Conservation (phyloP, 2,113 vertebrate species). For the Drymodes brunneopygia region DNA sequence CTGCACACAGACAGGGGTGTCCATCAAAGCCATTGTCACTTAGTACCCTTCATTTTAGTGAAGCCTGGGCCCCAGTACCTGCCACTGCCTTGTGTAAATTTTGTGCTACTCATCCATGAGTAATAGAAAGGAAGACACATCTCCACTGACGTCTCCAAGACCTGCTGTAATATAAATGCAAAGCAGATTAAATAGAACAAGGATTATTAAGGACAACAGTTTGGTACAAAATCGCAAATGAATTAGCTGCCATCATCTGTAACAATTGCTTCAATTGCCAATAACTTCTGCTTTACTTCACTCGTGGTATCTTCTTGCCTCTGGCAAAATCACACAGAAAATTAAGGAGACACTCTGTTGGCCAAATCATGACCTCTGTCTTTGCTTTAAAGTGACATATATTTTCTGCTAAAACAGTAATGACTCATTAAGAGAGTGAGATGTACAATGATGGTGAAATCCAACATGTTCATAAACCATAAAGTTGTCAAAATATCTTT, state of each 20-base stretch:
- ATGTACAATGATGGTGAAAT: background rate
- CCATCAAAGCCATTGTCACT: background rate
- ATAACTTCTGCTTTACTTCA: background rate
- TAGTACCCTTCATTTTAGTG: background rate
- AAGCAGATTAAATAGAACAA: background rate
- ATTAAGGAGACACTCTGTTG: background rate
- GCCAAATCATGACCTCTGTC: background rate
- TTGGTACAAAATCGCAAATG: background rate
- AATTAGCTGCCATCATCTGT: background rate
- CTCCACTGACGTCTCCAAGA: background rate
- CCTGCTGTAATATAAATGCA: background rate
- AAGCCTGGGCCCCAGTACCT: background rate
- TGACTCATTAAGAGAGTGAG: background rate
- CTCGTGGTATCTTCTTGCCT: background rate
- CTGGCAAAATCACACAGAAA: background rate
- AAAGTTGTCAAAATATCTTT: background rate
- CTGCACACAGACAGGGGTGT: background rate
- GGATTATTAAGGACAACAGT: background rate
- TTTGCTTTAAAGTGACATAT: background rate
- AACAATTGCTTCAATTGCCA: background rate
- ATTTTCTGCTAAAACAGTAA: background rate
- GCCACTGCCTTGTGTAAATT: background rate
- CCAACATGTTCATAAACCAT: background rate
- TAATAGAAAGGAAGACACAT: background rate
- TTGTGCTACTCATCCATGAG: background rate